Base-by-base conservation (phyloP, 2,797 vertebrate genomes). In the Microchirus variegatus region DNA sequence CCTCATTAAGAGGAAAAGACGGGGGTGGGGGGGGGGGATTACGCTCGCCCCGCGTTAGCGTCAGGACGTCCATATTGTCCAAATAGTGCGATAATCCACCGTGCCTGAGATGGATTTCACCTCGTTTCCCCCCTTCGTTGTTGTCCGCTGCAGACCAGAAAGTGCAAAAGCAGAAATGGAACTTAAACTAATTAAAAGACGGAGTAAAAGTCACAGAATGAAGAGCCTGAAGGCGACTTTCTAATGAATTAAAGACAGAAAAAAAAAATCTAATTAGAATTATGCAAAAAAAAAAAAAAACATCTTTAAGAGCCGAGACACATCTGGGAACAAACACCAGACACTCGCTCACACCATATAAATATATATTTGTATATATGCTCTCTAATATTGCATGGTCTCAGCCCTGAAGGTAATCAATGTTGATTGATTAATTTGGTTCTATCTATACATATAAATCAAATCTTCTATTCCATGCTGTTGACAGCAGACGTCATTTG, bases 41-140 rank as follows among this genome's bases (percentile, higher is more conserved):
- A 88, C 22, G 7, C 44, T 84, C 77, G 52, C 19, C 48, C 56
- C 63, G 55, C 50, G 74, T 89, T 82, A 85, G 37, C 55, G 67
- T 82, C 69, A 67, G 63, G 22, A 50, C 74, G 63, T 67, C 38
- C 46, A 56, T 76, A 57, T 43, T 35, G 36, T 62, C 26, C 42
- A 75, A 66, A 73, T 18, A 31, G 55, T 49, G 53, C 22, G n/a
- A 54, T 15, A n/a, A 53, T 62, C 41, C 61, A 47, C 66, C 65
- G 59, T 67, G 52, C 18, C 40, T 46, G n/a, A 41, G 50, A 58
- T 62, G 38, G 45, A 51, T 71, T 71, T 75, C 46, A 59, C 19
- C 26, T 59, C 13, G 53, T 55, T 73, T 54, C 13, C 15, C 13
- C 15, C 3, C 9, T 17, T 48, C 17, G 63, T 67, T 50, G 70